Base-by-base conservation (phyloP, 2,113 vertebrate genomes). In the Euleptes europaea region DNA sequence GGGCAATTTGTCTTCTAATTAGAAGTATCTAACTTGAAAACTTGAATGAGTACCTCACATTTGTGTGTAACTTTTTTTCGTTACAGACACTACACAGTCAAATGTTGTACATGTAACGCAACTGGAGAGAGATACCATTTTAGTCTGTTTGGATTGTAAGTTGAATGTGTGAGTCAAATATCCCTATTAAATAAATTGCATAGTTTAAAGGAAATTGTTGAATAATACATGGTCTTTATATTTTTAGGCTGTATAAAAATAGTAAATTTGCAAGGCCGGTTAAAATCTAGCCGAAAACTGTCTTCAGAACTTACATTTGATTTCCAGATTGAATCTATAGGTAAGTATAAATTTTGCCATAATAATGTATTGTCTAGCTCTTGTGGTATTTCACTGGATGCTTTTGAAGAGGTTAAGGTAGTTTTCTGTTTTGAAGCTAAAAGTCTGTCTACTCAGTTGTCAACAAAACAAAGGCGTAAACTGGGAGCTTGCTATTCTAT, bases 81-180 rank as follows among this genome's bases (percentile, higher is more conserved):
- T 95, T 94, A 19, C 93, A 99, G 98, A 99, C 94, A 97, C 96
- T 26, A 98, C 98, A 26, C 98, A 99, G 95, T 97, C 98, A 2
- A 99, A 96, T 84, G 98, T 99, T 90, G 98, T 98, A 87, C 98
- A 99, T 35, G 97, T 99, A 88, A 99, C 98, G 63, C 99, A 99
- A 87, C 95, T 99, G 92, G 98, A 99, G 95, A 97, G 98, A 94
- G 98, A 99, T 92, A 99, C 98, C 74, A 99, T 99, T 93, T 95
- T 99, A 42, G 99, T 99, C 84, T 99, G 99, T 94, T 95, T 99
- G 35, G 98, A 99, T 94, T 97, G 98, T 99, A 95, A 98, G 98
- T 97, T 91, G 86, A 80, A 57, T 82, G 73, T 89, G 65, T 83
- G 26, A 76, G 23, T 51, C 76, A 86, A 81, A 87, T 83, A 51